Conservation (phyloP, 2,888 invertebrate species). For the Spilosoma lubricipeda region DNA sequence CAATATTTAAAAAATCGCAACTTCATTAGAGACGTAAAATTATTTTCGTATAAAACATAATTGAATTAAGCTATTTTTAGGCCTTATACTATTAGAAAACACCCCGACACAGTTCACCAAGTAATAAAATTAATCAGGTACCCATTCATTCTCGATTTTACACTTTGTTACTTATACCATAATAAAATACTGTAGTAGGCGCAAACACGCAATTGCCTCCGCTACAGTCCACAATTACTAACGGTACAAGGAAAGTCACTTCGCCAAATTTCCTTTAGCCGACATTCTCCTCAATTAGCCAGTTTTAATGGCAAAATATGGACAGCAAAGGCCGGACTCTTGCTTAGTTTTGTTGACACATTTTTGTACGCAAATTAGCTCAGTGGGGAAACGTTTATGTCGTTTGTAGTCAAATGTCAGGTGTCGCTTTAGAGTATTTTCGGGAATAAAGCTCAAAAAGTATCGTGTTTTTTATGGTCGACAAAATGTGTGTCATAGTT, state of each 20-base stretch:
- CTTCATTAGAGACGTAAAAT: not conserved
- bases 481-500: not conserved
- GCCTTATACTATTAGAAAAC: not conserved
- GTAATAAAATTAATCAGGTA: not conserved
- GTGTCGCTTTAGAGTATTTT: not conserved
- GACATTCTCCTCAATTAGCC: slow-evolving; percentile 61
- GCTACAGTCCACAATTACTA: slow-evolving; percentile 51
- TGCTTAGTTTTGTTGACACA: slow-evolving; percentile 46
- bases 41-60: not conserved
- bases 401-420: not conserved
- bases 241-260: slow-evolving; percentile 70
- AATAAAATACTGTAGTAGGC: slow-evolving; percentile 41
- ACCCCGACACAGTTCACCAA: not conserved
- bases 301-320: slow-evolving; percentile 57
- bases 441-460: not conserved
- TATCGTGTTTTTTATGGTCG: not conserved
- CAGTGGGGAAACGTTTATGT: not conserved
- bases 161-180: slow-evolving; percentile 28
- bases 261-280: slow-evolving; percentile 57
- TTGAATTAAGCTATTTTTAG: not conserved
- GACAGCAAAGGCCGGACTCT: slow-evolving; percentile 40
- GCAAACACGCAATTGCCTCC: slow-evolving; percentile 61
- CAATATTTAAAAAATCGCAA: not conserved
- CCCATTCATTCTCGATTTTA: not conserved
- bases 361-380: slow-evolving; percentile 30